Base-by-base conservation (phyloP, 92 coral and sea anemone species). In the Blastomussa wellsi region DNA sequence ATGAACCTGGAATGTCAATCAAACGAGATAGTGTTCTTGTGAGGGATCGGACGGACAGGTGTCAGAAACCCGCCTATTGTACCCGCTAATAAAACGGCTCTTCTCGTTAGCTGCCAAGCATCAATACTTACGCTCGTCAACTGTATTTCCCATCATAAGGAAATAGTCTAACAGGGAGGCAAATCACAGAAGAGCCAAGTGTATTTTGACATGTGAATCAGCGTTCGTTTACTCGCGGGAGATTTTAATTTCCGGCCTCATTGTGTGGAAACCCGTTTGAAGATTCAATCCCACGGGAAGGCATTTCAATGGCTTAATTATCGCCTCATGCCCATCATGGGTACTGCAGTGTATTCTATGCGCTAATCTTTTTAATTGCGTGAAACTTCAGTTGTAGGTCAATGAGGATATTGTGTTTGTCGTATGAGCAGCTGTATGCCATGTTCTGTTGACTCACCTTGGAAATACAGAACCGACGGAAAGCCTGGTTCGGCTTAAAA, bases 311-410 rank as follows among this genome's bases (percentile, higher is more conserved):
- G 60, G 80, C 81, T 83, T 83, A 83, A 83, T 83, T 83, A 83
- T 76, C 87, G 87, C 87, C 80, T 83, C 62, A 59, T 83, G 87
- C 80, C 87, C 72, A 83, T 83, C 80, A 83, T 74, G 73, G 64
- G 72, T 59, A 74, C 87, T 83, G 87, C 74, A 39, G 80, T 82
- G 64, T 74, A 74, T 83, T 83, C 87, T 83, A 74, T 74, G 42
- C 80, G 48, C 87, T 83, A 85, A 85, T 85, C 82, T 85, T 85
- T 85, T 85, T 85, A 78, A 85, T 85, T 85, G 88, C 88, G 77
- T 85, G 88, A 85, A 85, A 69, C 88, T 85, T 85, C 88, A 85
- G 84, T 85, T 85, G 70, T 85, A 85, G 83, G 79, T 85, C 88
- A 85, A 77, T 85, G 82, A 85, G 88, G 59, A 85, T 77, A 85